These are phyloP conservation scores for Meda fulgida DNA, from an alignment of 2,797 vertebrate genomes.

Conservation along the genomic window DNA sequence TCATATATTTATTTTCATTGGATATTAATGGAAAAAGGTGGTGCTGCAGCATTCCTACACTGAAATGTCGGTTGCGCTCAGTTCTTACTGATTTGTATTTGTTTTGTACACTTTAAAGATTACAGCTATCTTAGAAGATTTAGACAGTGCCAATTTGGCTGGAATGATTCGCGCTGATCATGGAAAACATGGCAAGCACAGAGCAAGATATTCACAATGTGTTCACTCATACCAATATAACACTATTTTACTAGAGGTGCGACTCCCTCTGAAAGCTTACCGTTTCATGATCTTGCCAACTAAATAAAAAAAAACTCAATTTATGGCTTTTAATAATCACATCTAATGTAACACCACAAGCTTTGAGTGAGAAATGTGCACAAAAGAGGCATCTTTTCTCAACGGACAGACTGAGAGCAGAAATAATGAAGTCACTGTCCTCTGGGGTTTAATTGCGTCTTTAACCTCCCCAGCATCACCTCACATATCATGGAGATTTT, in stretches of 20 bases:
- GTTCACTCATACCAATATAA: constrained; percentile 1
- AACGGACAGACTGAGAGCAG: constrained; percentile 62
- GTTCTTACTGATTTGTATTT: neutral
- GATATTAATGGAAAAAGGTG: neutral
- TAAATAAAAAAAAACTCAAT: neutral
- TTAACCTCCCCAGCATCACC: constrained; percentile 48
- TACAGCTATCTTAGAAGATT: neutral
- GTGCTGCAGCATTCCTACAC: neutral
- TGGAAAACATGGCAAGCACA: constrained; percentile 4
- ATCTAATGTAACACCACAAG: constrained; percentile 3
- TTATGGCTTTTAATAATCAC: neutral
- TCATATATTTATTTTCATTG: constrained; percentile 10
- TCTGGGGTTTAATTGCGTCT: constrained; percentile 78
- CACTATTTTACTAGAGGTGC: neutral
- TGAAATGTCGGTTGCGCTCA: neutral
- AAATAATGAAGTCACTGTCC: constrained; percentile 64
- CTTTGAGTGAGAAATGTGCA: constrained; percentile 1
- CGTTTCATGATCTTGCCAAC: neutral
- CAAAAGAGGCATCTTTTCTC: constrained; percentile 42
- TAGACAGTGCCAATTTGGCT: neutral
- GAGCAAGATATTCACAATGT: neutral
- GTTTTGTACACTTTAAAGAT: neutral
- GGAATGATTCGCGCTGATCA: neutral
- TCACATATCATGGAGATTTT: constrained; percentile 39
- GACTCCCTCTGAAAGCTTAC: neutral